phyloP scores from a whole-genome alignment of 2,888 invertebrate species.

The Alloplasta piceator region DNA sequence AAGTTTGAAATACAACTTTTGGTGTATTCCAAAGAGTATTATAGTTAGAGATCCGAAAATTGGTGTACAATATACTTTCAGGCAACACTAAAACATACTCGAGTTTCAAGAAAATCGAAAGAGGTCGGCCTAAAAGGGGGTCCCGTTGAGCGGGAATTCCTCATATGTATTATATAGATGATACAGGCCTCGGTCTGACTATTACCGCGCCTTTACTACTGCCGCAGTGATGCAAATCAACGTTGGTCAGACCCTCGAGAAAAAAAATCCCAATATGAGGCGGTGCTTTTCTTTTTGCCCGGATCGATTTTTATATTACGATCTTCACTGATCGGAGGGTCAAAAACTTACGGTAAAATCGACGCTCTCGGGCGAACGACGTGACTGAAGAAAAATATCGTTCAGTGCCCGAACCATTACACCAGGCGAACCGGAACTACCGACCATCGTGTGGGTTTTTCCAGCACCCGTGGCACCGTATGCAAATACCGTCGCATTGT shows the following conservation, averaged over 20 bases:
- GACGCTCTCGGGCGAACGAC: slow-evolving; percentile 70
- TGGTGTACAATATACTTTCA: too few relatives aligned
- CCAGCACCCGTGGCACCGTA: slow-evolving; percentile 97
- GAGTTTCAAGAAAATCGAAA: too few relatives aligned
- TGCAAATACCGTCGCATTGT: slow-evolving; percentile 98
- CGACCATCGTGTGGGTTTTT: slow-evolving; percentile 96
- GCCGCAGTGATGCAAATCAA: slow-evolving; percentile 37
- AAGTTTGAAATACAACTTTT: too few relatives aligned
- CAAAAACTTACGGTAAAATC: slow-evolving; percentile 86
- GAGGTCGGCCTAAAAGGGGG: too few relatives aligned
- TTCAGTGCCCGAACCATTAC: slow-evolving; percentile 94
- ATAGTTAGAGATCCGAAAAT: too few relatives aligned
- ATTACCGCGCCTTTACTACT: slow-evolving; percentile 42
- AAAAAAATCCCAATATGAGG: slow-evolving; percentile 17
- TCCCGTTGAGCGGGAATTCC: too few relatives aligned
- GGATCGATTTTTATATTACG: neutral
- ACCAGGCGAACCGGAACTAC: slow-evolving; percentile 88
- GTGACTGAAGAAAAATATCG: slow-evolving; percentile 89
- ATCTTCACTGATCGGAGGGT: neutral
- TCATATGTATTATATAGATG: neutral
- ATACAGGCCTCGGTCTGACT: slow-evolving; percentile 41
- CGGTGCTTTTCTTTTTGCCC: too few relatives aligned
- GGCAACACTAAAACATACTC: too few relatives aligned
- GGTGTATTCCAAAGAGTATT: too few relatives aligned
- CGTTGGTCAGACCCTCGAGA: slow-evolving; percentile 29